These are phyloP conservation scores for Subacronicta megacephala DNA, from an alignment of 2,888 invertebrate genomes.

Conservation along the genomic window DNA sequence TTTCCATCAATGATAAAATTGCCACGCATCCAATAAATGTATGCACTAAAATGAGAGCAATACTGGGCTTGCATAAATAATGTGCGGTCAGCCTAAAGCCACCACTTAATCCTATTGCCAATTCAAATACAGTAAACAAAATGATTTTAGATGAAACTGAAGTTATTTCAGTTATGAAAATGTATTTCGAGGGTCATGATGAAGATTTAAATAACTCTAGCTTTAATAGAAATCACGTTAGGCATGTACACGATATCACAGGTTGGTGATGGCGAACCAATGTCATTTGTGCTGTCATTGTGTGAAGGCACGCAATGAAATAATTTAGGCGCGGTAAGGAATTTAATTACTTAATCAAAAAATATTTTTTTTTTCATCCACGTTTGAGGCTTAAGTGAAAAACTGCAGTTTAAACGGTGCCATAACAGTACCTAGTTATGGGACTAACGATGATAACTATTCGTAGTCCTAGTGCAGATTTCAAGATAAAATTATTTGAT, in stretches of 20 bases:
- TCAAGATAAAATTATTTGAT: conserved; percentile 3
- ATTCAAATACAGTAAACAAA: conserved; percentile 4
- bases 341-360: too few species aligned
- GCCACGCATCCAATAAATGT: neutral
- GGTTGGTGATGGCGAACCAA: too few species aligned
- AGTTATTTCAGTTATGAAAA: neutral
- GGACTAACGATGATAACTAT: too few species aligned
- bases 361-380: too few species aligned
- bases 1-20: conserved; percentile 3
- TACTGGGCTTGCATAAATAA: conserved; percentile 19
- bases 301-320: too few species aligned
- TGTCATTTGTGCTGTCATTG: too few species aligned
- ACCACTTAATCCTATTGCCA: conserved; percentile 19
- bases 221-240: conserved; percentile 24
- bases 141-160: neutral
- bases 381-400: too few species aligned
- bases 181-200: neutral
- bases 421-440: too few species aligned
- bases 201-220: conserved; percentile 8
- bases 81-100: conserved; percentile 13
- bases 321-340: too few species aligned
- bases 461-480: too few species aligned
- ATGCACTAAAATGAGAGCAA: neutral
- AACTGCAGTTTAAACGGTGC: too few species aligned
- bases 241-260: conserved; percentile 33